These are phyloP conservation scores for Antechinus stuartii DNA, from an alignment of 2,113 vertebrate species.

Conservation along the genomic window DNA sequence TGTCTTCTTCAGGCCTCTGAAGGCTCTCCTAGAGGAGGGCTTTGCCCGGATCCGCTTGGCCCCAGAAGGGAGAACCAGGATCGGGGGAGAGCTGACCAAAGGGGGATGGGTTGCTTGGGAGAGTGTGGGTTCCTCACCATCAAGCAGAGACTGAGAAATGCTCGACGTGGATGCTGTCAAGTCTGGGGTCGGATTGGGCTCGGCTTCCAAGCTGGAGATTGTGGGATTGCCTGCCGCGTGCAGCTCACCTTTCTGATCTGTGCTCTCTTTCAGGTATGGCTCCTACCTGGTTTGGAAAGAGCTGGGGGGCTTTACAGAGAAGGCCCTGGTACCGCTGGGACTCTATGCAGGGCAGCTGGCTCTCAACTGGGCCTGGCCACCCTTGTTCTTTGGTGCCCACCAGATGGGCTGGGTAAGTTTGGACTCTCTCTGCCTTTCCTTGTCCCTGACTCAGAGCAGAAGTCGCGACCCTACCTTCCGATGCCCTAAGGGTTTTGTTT, in stretches of 20 bases:
- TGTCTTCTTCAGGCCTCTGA: no score
- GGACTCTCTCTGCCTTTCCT: background rate
- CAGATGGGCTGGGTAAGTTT: slow-evolving; percentile 87
- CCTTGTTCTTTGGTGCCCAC: slow-evolving; percentile 85
- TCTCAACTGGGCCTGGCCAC: slow-evolving; percentile 88
- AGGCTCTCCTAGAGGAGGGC: no score
- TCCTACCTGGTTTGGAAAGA: slow-evolving; percentile 89
- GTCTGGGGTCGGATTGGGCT: no score
- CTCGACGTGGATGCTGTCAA: no score
- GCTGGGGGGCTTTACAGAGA: slow-evolving; percentile 85
- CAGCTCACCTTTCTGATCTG: background rate
- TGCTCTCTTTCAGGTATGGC: slow-evolving; percentile 80
- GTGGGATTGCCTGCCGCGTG: background rate
- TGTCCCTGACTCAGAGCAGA: background rate
- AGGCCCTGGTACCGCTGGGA: slow-evolving; percentile 85
- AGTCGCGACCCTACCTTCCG: background rate
- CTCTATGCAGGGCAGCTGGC: slow-evolving; percentile 86
- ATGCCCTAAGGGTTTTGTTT: background rate
- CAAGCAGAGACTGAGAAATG: no score
- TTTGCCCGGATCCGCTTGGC: no score
- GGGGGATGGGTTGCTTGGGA: no score
- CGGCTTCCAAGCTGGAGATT: no score
- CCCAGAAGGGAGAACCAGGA: no score
- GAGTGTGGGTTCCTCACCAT: no score
- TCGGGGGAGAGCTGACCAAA: no score